Conservation (phyloP, 2,113 vertebrate species). For the Aldabrachelys gigantea region DNA sequence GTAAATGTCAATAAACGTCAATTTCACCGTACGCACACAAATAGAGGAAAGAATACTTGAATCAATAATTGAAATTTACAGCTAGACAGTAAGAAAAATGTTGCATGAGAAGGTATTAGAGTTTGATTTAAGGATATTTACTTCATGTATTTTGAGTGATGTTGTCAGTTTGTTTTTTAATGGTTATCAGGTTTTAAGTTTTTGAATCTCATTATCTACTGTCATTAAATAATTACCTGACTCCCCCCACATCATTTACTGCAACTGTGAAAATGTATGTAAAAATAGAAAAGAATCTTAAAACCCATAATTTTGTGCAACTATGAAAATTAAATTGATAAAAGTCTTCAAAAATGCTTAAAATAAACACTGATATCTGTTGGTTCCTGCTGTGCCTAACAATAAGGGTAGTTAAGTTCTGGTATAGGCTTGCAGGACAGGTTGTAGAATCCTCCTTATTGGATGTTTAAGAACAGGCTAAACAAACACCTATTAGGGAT, state of each 20-base stretch:
- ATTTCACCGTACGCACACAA: background rate
- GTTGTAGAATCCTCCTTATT: background rate
- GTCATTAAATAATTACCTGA: background rate
- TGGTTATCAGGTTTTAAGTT: background rate
- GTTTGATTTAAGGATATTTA: background rate
- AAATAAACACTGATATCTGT: background rate
- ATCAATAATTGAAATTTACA: background rate
- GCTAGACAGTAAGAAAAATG: background rate
- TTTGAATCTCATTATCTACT: background rate
- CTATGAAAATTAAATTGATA: background rate
- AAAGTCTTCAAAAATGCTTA: background rate
- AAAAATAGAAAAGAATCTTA: background rate
- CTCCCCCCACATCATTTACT: background rate
- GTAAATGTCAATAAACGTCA: background rate
- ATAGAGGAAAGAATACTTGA: background rate
- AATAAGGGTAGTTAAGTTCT: background rate
- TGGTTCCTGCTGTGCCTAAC: background rate
- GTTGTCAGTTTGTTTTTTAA: background rate
- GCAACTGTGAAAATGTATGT: background rate
- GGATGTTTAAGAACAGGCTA: background rate
- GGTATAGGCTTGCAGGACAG: background rate
- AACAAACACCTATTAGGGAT: background rate
- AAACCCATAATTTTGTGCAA: background rate
- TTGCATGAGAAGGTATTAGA: background rate
- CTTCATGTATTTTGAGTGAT: background rate